These are phyloP conservation scores for Ascaphus truei DNA, from an alignment of 2,113 vertebrate species.

Conservation along the genomic window DNA sequence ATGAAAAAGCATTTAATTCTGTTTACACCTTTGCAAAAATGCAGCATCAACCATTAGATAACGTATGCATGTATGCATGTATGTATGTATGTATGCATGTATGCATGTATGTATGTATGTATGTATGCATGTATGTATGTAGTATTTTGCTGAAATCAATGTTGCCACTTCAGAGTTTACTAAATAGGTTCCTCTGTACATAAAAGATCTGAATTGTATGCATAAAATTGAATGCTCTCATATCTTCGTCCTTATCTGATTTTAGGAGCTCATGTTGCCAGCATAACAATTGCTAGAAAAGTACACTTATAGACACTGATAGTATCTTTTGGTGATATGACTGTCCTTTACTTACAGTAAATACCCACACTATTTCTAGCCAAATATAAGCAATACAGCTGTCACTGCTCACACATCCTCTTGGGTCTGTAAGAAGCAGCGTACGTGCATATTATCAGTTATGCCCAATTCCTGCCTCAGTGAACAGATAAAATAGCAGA, in stretches of 20 bases:
- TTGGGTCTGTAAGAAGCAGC: neutral
- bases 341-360: neutral
- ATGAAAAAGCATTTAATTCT: too few species aligned
- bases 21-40: too few species aligned
- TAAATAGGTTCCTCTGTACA: too few species aligned
- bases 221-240: neutral
- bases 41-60: too few species aligned
- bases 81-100: too few species aligned
- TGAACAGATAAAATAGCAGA: slow-evolving; percentile 23
- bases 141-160: too few species aligned
- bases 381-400: slow-evolving; percentile 8
- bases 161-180: too few species aligned
- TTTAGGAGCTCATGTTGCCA: neutral
- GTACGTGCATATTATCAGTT: neutral
- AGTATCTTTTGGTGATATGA: neutral
- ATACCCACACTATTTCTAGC: neutral
- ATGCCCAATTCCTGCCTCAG: neutral
- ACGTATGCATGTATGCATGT: too few species aligned
- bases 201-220: too few species aligned
- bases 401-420: neutral
- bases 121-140: too few species aligned
- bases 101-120: too few species aligned
- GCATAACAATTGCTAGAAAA: neutral
- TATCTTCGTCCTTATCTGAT: neutral
- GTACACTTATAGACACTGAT: neutral